Conservation (phyloP, 23 tunicate genomes). For the Corella eumyota region DNA sequence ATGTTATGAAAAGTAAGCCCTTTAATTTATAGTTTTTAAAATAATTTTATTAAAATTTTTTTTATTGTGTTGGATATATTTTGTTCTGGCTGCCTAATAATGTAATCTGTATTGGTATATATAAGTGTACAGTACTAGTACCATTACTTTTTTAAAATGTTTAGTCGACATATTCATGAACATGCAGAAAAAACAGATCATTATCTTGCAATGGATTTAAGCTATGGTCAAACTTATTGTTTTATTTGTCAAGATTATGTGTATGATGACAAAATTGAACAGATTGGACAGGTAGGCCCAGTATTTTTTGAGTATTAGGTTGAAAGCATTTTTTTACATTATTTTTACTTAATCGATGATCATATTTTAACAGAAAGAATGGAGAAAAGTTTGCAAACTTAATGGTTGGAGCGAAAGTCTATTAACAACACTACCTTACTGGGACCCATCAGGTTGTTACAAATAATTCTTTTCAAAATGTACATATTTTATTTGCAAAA, state of each 20-base stretch:
- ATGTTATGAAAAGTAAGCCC: conserved; percentile 74
- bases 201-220: conserved; percentile 81
- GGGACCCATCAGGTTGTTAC: conserved; percentile 82
- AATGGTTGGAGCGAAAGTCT: conserved; percentile 85
- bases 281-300: conserved; percentile 48
- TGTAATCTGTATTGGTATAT: too few species aligned
- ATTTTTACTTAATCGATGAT: background rate
- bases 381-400: conserved; percentile 67
- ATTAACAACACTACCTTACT: conserved; percentile 55
- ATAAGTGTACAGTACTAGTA: too few species aligned
- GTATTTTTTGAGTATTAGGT: background rate
- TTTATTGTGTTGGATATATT: too few species aligned
- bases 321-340: background rate
- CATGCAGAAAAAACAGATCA: conserved; percentile 78
- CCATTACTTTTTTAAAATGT: too few species aligned
- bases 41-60: too few species aligned
- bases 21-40: background rate
- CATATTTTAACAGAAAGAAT: conserved; percentile 33
- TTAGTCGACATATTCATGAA: conserved; percentile 69
- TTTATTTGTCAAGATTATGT: conserved; percentile 66
- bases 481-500: background rate
- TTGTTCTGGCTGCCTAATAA: too few species aligned
- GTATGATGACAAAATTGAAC: conserved; percentile 82
- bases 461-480: background rate
- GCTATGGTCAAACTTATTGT: conserved; percentile 85